Conservation (phyloP, 2,113 vertebrate species). For the Melierax canorus region DNA sequence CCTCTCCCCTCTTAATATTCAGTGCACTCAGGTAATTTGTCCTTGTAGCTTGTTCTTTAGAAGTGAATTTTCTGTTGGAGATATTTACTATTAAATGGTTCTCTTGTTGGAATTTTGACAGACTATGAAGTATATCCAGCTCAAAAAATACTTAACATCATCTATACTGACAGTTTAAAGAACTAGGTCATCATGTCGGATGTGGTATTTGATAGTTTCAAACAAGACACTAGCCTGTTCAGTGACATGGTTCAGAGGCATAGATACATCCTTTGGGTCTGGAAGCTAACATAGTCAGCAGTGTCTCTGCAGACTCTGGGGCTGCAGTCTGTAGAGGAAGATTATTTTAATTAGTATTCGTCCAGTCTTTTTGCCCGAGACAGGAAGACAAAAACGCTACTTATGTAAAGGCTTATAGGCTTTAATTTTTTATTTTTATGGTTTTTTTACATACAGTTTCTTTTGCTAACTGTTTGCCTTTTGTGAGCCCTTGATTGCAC, state of each 20-base stretch:
- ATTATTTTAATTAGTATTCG: background rate
- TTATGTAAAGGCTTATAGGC: background rate
- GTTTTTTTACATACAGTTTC: background rate
- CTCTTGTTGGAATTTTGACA: background rate
- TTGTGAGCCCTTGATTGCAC: background rate
- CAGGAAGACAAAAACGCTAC: background rate
- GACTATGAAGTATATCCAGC: background rate
- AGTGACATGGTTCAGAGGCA: background rate
- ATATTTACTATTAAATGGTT: background rate
- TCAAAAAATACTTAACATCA: conserved; percentile 19
- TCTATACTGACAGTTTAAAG: conserved; percentile 16
- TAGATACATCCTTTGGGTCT: background rate
- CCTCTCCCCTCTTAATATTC: background rate
- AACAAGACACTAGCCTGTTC: background rate
- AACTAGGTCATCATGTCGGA: conserved; percentile 23
- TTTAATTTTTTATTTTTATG: background rate
- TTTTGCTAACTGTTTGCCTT: background rate
- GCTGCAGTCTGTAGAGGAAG: background rate
- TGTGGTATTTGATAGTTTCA: background rate
- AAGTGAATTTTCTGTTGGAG: background rate
- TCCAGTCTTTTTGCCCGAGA: background rate
- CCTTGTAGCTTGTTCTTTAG: background rate
- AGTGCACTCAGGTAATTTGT: background rate
- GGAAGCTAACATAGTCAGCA: conserved; percentile 4
- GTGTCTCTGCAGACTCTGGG: background rate